phyloP scores from a whole-genome alignment of 1,140 invertebrate genomes.

The Danaus melanippus region DNA sequence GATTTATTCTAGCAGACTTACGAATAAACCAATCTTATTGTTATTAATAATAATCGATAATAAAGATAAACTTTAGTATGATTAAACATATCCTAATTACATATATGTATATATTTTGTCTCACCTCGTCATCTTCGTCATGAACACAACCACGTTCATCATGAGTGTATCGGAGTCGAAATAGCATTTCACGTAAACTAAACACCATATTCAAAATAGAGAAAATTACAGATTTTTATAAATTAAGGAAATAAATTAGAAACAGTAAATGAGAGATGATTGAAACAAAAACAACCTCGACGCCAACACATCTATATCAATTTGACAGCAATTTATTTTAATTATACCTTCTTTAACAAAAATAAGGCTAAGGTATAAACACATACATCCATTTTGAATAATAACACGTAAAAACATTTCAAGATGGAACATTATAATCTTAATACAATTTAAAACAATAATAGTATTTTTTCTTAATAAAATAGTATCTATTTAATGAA shows the following conservation, averaged over 20 bases:
- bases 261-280: not conserved
- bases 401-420: not conserved
- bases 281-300: slow-evolving; percentile 1
- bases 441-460: no score
- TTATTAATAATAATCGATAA: no score
- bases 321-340: slow-evolving; percentile 4
- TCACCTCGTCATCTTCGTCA: slow-evolving; percentile 26
- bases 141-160: slow-evolving; percentile 40
- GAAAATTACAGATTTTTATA: not conserved
- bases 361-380: no score
- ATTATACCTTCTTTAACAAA: slow-evolving; percentile 4
- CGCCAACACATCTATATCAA: slow-evolving; percentile 1
- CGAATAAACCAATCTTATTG: no score
- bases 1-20: no score
- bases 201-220: slow-evolving; percentile 23
- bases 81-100: no score
- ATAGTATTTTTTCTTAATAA: no score
- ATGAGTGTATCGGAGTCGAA: slow-evolving; percentile 41
- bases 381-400: no score
- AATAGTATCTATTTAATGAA: no score
- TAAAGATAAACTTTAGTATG: no score
- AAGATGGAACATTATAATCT: not conserved
- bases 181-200: slow-evolving; percentile 49
- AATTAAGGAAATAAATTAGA: not conserved
- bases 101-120: not conserved